phyloP scores from a whole-genome alignment of 2,797 vertebrate species.

The Pseudochromis fuscus region DNA sequence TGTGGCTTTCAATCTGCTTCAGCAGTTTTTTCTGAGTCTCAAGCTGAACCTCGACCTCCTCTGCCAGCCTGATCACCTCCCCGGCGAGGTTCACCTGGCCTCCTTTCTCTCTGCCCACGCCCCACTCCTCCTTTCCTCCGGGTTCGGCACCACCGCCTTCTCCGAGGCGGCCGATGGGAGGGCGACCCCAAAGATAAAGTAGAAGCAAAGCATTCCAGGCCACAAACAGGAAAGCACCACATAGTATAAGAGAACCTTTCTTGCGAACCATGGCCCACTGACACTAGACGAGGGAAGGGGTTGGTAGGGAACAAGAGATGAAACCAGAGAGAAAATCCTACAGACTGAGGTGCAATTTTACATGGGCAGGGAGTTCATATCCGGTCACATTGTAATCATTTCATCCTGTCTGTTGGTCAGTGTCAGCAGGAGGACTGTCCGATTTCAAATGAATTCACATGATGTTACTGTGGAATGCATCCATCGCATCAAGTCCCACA shows the following conservation, averaged over 20 bases:
- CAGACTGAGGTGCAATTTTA: slow-evolving; percentile 37
- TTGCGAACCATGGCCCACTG: slow-evolving; percentile 89
- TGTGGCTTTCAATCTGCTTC: slow-evolving; percentile 89
- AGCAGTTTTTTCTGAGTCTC: slow-evolving; percentile 91
- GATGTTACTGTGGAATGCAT: slow-evolving; percentile 16
- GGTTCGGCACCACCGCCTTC: slow-evolving; percentile 85
- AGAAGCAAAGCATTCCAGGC: slow-evolving; percentile 94
- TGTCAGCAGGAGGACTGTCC: slow-evolving; percentile 2
- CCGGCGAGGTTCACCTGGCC: slow-evolving; percentile 83
- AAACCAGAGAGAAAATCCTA: slow-evolving; percentile 40
- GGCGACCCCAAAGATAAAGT: slow-evolving; percentile 95
- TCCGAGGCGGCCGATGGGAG: slow-evolving; percentile 81
- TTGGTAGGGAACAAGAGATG: slow-evolving; percentile 33
- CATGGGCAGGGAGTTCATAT: slow-evolving; percentile 29
- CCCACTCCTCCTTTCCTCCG: slow-evolving; percentile 85
- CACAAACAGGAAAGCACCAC: slow-evolving; percentile 92
- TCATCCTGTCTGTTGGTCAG: slow-evolving; percentile 36
- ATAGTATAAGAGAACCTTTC: slow-evolving; percentile 91
- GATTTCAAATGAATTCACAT: slow-evolving; percentile 28
- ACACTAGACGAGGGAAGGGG: slow-evolving; percentile 65
- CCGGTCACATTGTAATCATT: slow-evolving; percentile 48
- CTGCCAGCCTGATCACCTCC: slow-evolving; percentile 90
- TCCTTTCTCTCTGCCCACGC: slow-evolving; percentile 59
- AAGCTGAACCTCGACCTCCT: slow-evolving; percentile 91
- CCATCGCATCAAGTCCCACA: slow-evolving; percentile 32